Base-by-base conservation (phyloP, 2,888 invertebrate species). In the Sinelater perroti region DNA sequence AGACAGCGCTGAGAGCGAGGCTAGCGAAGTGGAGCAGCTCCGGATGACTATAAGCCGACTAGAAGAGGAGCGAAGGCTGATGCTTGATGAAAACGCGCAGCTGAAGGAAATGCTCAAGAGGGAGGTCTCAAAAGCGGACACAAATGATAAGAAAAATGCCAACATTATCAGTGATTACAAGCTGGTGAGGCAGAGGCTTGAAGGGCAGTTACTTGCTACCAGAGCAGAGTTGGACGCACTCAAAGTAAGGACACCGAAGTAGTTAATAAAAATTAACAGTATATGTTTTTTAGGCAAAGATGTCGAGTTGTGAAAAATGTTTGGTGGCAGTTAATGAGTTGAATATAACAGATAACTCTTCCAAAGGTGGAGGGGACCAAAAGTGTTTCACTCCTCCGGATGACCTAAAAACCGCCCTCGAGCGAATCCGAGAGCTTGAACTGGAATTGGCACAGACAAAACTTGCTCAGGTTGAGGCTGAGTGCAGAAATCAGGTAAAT, bases 361-460 rank as follows among this genome's bases (percentile, higher is more conserved):
- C 31, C 1, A 49, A 49, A 40, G 17, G 42, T 17, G 28, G 36
- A 7, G 53, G 51, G 8, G 57, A 57, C 13, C 49, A 54, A 33
- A 40, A 45, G 42, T 28, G 11, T 7, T 40, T 31, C 17, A 42
- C 33, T 75, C 60, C 63, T 1, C 36, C 55, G 47, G 66, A 66
- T 36, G 74, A 80, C 0, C 81, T 83, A 56, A 79, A 80, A 6
- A 75, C 83, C 30, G 81, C 87, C 1, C 79, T 85, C 65, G 85
- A 87, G 70, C 84, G 91, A 63, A 88, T 95, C 45, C 83, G 95
- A 2, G 96, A 95, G 75, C 80, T 99, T 11, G 99, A 99, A 77
- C 81, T 97, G 56, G 97, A 99, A 73, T 80, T 99, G 66, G 99
- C 98, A 1, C 94, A 96, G 76, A 95, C 97, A 0, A 99, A 99